phyloP scores from a whole-genome alignment of 2,888 invertebrate species.

The Pachydiplax longipennis region DNA sequence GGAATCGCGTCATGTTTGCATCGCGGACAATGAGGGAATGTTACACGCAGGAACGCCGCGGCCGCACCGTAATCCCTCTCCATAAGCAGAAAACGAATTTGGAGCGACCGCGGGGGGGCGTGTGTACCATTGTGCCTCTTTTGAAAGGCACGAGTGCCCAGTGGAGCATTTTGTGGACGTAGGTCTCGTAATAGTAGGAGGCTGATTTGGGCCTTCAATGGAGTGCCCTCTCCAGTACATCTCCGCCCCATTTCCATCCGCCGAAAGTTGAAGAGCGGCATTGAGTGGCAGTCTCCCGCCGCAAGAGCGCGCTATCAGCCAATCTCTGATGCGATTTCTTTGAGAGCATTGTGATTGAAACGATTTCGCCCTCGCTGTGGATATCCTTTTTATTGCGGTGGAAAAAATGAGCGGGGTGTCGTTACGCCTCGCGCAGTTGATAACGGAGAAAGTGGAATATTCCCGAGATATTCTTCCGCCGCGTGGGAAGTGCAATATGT shows the following conservation, averaged over 20 bases:
- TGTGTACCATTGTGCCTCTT: not conserved
- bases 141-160: not conserved
- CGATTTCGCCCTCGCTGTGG: not conserved
- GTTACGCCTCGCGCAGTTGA: not conserved
- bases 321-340: slow-evolving; percentile 28
- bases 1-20: not conserved
- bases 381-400: not conserved
- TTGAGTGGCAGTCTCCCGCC: slow-evolving; percentile 17
- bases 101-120: slow-evolving; percentile 10
- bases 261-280: slow-evolving; percentile 8
- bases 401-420: not conserved
- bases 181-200: not conserved
- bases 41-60: not conserved
- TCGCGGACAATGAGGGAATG: not conserved
- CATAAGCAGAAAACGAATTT: not conserved
- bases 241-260: not conserved
- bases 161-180: not conserved
- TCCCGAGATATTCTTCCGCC: not conserved
- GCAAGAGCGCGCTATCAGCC: slow-evolving; percentile 4
- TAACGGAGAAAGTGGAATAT: not conserved
- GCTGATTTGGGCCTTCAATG: not conserved
- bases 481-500: not conserved
- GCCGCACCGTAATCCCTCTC: not conserved
- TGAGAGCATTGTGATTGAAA: slow-evolving; percentile 19
- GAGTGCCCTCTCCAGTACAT: not conserved